Percentiles rank a stretch among this genome's conserved stretches.
These are phyloP conservation scores for Podargus strigoides DNA, from an alignment of 2,797 vertebrate species.

Conservation along the genomic window DNA sequence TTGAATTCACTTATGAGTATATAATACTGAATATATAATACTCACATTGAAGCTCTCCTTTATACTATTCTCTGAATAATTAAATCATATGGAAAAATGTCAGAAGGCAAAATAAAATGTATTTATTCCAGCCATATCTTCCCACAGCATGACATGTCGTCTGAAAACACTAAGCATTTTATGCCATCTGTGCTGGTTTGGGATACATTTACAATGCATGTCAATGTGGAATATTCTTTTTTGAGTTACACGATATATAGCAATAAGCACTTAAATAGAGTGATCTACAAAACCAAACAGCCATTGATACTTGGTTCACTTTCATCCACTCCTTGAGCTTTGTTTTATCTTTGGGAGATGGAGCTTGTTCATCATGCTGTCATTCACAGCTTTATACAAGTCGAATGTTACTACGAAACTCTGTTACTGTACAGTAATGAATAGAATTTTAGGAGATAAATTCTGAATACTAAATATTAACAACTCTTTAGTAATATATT, in stretches of 20 bases:
- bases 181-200: slow-evolving; percentile 73
- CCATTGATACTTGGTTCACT: neutral
- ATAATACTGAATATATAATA: slow-evolving; percentile 41
- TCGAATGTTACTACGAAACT: neutral
- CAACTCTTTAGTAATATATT: neutral
- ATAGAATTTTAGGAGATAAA: neutral
- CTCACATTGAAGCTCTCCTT: slow-evolving; percentile 34
- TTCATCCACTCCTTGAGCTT: neutral
- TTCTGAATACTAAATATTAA: neutral
- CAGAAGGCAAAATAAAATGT: slow-evolving; percentile 73
- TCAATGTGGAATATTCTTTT: slow-evolving; percentile 62
- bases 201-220: slow-evolving; percentile 57
- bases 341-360: neutral
- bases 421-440: neutral
- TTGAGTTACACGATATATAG: slow-evolving; percentile 33
- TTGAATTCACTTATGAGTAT: slow-evolving; percentile 32
- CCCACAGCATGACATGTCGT: slow-evolving; percentile 66
- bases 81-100: slow-evolving; percentile 73
- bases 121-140: slow-evolving; percentile 75
- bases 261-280: slow-evolving; percentile 30
- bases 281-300: slow-evolving; percentile 29
- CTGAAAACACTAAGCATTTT: slow-evolving; percentile 73
- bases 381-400: slow-evolving; percentile 2
- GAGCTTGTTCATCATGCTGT: neutral
- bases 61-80: slow-evolving; percentile 55